These are phyloP conservation scores for Oryzias sinensis DNA, from an alignment of 2,797 vertebrate genomes.

Conservation along the genomic window DNA sequence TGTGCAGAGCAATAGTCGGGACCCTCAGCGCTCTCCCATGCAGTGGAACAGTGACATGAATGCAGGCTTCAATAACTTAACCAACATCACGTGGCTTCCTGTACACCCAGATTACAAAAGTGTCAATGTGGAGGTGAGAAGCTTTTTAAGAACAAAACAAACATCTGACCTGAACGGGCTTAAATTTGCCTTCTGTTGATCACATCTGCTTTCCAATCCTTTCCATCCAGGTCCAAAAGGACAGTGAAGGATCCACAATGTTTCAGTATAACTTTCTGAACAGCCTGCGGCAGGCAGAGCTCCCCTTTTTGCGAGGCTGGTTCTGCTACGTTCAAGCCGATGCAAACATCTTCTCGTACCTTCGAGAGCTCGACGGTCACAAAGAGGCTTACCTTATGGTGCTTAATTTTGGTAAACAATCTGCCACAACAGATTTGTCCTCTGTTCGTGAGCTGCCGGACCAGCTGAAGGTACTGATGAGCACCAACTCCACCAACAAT, in stretches of 20 bases:
- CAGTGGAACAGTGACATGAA: conserved; percentile 85
- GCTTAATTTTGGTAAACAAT: conserved; percentile 85
- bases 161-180: not conserved
- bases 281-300: conserved; percentile 74
- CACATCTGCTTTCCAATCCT: not conserved
- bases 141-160: not conserved
- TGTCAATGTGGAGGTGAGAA: conserved; percentile 86
- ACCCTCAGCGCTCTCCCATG: conserved; percentile 90
- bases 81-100: conserved; percentile 85
- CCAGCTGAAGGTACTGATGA: conserved; percentile 74
- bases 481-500: conserved; percentile 72
- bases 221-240: conserved; percentile 79
- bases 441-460: conserved; percentile 75
- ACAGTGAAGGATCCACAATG: conserved; percentile 75
- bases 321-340: conserved; percentile 85
- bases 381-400: conserved; percentile 83
- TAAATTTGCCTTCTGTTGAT: not conserved
- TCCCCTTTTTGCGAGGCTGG: conserved; percentile 88
- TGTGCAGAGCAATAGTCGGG: conserved; percentile 78
- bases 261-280: conserved; percentile 83
- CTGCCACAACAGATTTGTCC: conserved; percentile 74
- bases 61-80: conserved; percentile 84
- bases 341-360: conserved; percentile 77
- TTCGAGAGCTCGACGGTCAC: conserved; percentile 89
- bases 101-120: conserved; percentile 78